Conservation (phyloP, 2,797 vertebrate species). For the Sus cebifrons region DNA sequence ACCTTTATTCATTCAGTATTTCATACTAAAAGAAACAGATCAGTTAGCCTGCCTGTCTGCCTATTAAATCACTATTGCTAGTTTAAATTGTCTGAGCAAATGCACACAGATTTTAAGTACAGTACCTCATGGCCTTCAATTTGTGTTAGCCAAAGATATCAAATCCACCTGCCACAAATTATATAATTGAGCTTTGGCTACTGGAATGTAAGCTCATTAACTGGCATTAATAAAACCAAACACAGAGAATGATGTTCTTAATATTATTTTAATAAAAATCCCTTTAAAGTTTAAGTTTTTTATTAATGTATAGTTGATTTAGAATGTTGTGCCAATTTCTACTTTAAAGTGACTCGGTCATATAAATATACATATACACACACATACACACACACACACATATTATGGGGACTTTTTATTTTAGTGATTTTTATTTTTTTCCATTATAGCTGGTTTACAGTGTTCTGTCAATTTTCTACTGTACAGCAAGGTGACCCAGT, state of each 20-base stretch:
- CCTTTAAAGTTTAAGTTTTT: too few relatives aligned
- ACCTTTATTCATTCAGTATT: conserved; percentile 64
- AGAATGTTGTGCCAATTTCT: too few relatives aligned
- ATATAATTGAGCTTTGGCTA: conserved; percentile 72
- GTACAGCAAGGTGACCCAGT: too few relatives aligned
- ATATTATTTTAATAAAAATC: conserved; percentile 71
- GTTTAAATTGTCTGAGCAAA: conserved; percentile 71
- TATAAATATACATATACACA: too few relatives aligned
- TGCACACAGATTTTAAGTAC: conserved; percentile 65
- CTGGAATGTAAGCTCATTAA: conserved; percentile 77
- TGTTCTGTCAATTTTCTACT: too few relatives aligned
- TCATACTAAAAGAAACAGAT: conserved; percentile 61
- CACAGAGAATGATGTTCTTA: conserved; percentile 74
- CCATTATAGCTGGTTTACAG: too few relatives aligned
- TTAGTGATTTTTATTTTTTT: too few relatives aligned
- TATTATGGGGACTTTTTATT: too few relatives aligned
- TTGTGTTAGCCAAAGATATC: conserved; percentile 82
- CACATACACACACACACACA: too few relatives aligned
- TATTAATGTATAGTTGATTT: too few relatives aligned
- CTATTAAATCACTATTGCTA: conserved; percentile 72
- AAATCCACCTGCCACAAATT: conserved; percentile 79
- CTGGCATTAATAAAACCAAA: conserved; percentile 72
- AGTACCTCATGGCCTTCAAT: conserved; percentile 2
- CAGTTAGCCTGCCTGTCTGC: conserved; percentile 45
- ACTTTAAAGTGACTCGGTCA: too few relatives aligned